Conservation (phyloP, 2,113 vertebrate species). For the Xiphophorus maculatus region DNA sequence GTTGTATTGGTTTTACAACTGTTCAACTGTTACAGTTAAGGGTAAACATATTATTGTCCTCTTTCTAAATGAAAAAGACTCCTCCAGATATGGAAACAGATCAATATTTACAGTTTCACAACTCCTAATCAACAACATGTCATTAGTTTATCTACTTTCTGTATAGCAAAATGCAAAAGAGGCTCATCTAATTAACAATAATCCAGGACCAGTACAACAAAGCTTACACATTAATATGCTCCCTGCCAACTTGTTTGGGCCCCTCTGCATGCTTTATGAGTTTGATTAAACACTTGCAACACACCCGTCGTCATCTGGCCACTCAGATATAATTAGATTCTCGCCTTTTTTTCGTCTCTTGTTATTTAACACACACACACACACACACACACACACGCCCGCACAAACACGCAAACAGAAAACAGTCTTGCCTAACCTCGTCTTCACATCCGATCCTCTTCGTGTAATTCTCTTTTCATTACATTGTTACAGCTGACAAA, state of each 20-base stretch:
- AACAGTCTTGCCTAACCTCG: not conserved
- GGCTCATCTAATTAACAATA: conserved; percentile 60
- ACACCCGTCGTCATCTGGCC: conserved; percentile 60
- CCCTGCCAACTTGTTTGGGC: conserved; percentile 60
- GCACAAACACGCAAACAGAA: not conserved
- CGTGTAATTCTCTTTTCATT: conserved; percentile 62
- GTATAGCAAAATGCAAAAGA: conserved; percentile 25
- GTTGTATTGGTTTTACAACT: conserved; percentile 3
- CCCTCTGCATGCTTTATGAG: conserved; percentile 61
- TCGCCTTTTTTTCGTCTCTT: conserved; percentile 55
- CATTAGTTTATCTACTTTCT: conserved; percentile 11
- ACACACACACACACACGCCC: not conserved
- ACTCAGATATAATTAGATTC: conserved; percentile 70
- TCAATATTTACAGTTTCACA: conserved; percentile 2
- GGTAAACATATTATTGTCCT: not conserved
- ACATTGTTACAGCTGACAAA: conserved; percentile 61
- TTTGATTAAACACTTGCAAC: conserved; percentile 74
- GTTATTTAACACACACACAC: not conserved
- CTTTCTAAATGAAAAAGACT: not conserved
- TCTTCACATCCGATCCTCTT: conserved; percentile 14
- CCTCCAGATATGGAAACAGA: not conserved
- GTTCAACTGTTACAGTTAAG: not conserved
- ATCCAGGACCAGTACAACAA: conserved; percentile 21
- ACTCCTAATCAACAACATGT: conserved; percentile 19
- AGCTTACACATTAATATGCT: conserved; percentile 64